phyloP scores from a whole-genome alignment of 2,797 vertebrate genomes.

The Mareca penelope region DNA sequence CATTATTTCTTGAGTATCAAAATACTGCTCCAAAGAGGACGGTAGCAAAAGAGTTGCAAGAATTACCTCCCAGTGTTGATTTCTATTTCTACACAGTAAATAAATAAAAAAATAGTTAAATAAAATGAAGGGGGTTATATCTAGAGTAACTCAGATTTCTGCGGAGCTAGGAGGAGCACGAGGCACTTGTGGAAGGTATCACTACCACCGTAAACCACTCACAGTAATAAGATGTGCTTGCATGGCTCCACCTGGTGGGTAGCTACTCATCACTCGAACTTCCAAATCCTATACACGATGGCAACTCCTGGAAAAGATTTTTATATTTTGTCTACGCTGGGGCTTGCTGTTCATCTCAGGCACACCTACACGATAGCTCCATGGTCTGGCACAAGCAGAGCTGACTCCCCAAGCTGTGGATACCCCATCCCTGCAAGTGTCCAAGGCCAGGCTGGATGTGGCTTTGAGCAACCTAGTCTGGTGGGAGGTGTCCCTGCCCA shows the following conservation, averaged over 20 bases:
- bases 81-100: background rate
- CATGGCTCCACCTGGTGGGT: background rate
- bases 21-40: background rate
- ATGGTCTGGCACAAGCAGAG: fast-evolving
- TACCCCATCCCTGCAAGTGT: too few species aligned
- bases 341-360: background rate
- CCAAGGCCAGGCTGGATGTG: too few species aligned
- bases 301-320: background rate
- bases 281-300: background rate
- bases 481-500: too few species aligned
- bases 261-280: background rate
- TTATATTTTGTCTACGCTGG: background rate
- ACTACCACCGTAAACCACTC: fast-evolving
- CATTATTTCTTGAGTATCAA: background rate
- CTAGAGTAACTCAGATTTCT: background rate
- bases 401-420: too few species aligned
- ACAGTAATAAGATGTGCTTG: background rate
- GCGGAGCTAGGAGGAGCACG: background rate
- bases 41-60: background rate
- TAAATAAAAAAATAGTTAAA: too few species aligned
- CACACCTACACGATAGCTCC: fast-evolving
- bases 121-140: background rate
- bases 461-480: too few species aligned
- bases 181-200: background rate
- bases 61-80: background rate